phyloP scores from a whole-genome alignment of 1,140 invertebrate genomes.

The Temnothorax nylanderi region DNA sequence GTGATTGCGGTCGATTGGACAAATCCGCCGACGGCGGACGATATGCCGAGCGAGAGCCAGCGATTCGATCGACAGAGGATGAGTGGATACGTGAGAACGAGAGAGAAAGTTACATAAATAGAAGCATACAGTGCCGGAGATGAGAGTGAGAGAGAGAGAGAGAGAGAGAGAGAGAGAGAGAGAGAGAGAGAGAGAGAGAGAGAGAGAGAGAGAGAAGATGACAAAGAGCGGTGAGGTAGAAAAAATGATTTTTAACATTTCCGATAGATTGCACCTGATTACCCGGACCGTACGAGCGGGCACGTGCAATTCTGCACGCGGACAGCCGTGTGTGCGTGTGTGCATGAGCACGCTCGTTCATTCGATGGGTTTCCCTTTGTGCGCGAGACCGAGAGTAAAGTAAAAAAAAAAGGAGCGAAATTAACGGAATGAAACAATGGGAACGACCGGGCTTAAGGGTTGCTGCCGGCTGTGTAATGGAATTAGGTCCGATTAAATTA shows the following conservation, averaged over 20 bases:
- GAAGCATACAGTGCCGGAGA: neutral
- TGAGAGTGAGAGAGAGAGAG: neutral
- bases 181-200: constrained; percentile 32
- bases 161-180: neutral
- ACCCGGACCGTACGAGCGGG: constrained; percentile 48
- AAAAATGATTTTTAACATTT: constrained; percentile 75
- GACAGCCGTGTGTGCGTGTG: constrained; percentile 4
- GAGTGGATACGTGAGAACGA: neutral
- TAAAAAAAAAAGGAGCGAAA: constrained; percentile 65
- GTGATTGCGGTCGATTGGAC: constrained; percentile 66
- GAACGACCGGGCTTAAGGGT: constrained; percentile 66
- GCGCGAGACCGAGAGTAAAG: constrained; percentile 37
- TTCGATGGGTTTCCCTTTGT: constrained; percentile 54
- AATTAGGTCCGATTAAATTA: constrained; percentile 75
- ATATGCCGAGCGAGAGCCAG: constrained; percentile 32
- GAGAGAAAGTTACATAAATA: constrained; percentile 44
- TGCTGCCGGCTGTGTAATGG: constrained; percentile 65
- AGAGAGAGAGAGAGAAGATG: constrained; percentile 21
- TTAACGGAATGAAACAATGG: constrained; percentile 69
- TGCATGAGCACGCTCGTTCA: constrained; percentile 47
- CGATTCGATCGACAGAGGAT: constrained; percentile 35
- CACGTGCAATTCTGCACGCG: constrained; percentile 26
- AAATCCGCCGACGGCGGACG: constrained; percentile 61
- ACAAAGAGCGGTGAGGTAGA: neutral
- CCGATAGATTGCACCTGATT: constrained; percentile 63